Base-by-base conservation (phyloP, 2,797 vertebrate genomes). In the Tragelaphus eurycerus region DNA sequence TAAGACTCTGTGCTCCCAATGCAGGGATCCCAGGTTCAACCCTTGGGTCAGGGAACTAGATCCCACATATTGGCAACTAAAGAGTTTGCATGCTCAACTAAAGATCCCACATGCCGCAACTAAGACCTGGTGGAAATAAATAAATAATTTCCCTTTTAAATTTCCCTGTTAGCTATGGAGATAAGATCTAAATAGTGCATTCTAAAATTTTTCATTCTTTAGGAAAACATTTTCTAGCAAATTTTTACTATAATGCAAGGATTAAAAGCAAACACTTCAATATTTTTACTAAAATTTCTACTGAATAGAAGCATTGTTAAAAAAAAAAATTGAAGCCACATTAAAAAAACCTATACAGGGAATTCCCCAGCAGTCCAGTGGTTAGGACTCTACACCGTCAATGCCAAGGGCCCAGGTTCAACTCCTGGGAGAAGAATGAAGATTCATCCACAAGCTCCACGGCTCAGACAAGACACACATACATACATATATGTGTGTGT, bases 111-210 rank as follows among this genome's bases (percentile, higher is more conserved):
- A 74, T 74, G 38, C 38, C 0, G 3, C 71, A 74, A 46, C 71
- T 46, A 74, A 74, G 71, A 46, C 23, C 23, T 43, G 38, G 71
- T 14, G 17, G 38, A 74, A 43, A 25, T 27, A 74, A 71, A 38
- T 71, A 71, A 74, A 27, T 74, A 46, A 74, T 23, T 38, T 71
- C 19, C 67, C 67, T 71, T 59, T 74, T 74, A 74, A 43, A 6
- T 50, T 81, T 92, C 43, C 84, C 48, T 90, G 82, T 97, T 83
- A 99, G 99, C 98, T 99, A 98, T 4, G 98, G 99, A 89, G 9
- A 21, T 25, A 85, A 64, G 60, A 93, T 89, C 92, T n/a, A 7
- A 89, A 31, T 11, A n/a, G 87, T 62, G 5, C 25, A 81, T 79
- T 86, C 89, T n/a, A 14, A 76, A 67, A 29, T 62, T 85, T 86